phyloP scores from a whole-genome alignment of 1,140 invertebrate species.

The Probaryconus sp. region DNA sequence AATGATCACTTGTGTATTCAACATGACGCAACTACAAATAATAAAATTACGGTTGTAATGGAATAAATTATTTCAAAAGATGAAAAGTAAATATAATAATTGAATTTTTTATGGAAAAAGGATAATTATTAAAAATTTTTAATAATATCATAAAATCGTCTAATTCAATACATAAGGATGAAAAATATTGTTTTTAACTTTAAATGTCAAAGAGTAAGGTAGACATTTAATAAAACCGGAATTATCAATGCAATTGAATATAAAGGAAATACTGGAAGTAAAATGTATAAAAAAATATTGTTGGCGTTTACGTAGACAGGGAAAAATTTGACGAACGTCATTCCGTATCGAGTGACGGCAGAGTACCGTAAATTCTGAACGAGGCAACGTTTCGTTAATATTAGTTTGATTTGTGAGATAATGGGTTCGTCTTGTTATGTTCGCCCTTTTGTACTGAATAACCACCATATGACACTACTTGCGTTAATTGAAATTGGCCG shows the following conservation, averaged over 20 bases:
- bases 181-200: too few species aligned
- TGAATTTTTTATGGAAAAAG: too few species aligned
- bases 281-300: constrained; percentile 21
- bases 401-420: constrained; percentile 60
- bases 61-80: too few species aligned
- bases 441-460: constrained; percentile 33
- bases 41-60: too few species aligned
- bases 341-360: constrained; percentile 33
- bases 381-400: constrained; percentile 48
- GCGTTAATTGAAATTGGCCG: constrained; percentile 65
- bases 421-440: constrained; percentile 34
- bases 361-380: constrained; percentile 50
- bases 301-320: constrained; percentile 11
- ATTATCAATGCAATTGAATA: constrained; percentile 25
- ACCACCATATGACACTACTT: constrained; percentile 36
- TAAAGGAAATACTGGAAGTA: constrained; percentile 7
- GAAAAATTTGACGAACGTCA: constrained; percentile 56
- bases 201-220: not conserved
- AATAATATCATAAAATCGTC: constrained; percentile 22
- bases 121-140: too few species aligned
- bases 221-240: constrained; percentile 44
- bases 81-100: too few species aligned
- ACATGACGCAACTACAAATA: too few species aligned
- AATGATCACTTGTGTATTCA: not conserved
- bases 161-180: constrained; percentile 22